phyloP scores from a whole-genome alignment of 2,888 invertebrate species.

The Trichogramma evanescens region DNA sequence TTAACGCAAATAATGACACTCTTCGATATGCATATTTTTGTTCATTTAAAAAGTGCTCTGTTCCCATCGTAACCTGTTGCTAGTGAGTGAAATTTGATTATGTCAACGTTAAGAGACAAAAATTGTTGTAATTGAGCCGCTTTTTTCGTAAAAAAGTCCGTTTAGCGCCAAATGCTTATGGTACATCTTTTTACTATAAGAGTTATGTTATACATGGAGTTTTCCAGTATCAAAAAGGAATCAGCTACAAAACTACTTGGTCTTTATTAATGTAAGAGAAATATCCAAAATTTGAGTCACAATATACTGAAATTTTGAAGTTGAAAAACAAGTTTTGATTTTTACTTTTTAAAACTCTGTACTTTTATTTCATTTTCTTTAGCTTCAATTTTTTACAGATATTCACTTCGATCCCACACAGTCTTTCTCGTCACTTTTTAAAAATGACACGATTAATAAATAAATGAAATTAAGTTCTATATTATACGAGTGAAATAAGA shows the following conservation, averaged over 20 bases:
- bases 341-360: no score
- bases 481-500: no score
- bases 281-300: slow-evolving; percentile 3
- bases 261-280: slow-evolving; percentile 11
- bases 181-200: background rate
- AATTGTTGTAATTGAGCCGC: background rate
- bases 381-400: background rate
- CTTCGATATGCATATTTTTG: slow-evolving; percentile 40
- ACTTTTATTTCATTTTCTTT: background rate
- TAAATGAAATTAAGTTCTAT: no score
- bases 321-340: no score
- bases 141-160: slow-evolving; percentile 9
- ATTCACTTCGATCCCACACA: no score
- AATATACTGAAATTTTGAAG: no score
- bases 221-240: background rate
- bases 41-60: slow-evolving; percentile 32
- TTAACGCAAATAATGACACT: slow-evolving; percentile 34
- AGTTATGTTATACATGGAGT: no score
- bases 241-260: slow-evolving; percentile 19
- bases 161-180: background rate
- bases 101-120: slow-evolving; percentile 8
- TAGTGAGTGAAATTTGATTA: slow-evolving; percentile 3
- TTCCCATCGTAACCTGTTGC: slow-evolving; percentile 35
- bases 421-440: no score
- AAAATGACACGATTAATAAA: no score